Conservation (phyloP, 2,113 vertebrate genomes). For the Macaca mulatta region DNA sequence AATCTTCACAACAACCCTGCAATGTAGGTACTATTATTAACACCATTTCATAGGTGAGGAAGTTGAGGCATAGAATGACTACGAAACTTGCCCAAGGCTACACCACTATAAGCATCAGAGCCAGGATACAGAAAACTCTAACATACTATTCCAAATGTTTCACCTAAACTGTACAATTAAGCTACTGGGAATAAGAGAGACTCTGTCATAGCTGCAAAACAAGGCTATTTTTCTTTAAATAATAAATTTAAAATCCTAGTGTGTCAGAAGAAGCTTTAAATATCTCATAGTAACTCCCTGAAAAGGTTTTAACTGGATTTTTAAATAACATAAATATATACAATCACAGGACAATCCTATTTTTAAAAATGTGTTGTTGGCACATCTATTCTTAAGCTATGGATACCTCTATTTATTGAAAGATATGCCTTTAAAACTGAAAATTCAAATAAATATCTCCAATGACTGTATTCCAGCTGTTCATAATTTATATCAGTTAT, state of each 20-base stretch:
- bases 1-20: not conserved
- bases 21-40: not conserved
- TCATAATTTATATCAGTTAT: conserved; percentile 7
- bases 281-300: not conserved
- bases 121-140: not conserved
- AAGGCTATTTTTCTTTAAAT: conserved; percentile 17
- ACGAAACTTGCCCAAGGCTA: not conserved
- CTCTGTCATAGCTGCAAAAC: not conserved
- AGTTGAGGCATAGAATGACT: not conserved
- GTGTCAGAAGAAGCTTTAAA: not conserved
- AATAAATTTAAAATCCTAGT: conserved; percentile 39
- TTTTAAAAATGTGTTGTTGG: conserved; percentile 8
- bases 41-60: not conserved
- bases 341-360: not conserved
- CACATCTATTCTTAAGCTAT: conserved; percentile 16
- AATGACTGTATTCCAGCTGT: not conserved
- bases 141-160: not conserved
- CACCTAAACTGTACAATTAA: conserved; percentile 10
- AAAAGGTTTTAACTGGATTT: not conserved
- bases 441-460: conserved; percentile 22
- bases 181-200: not conserved
- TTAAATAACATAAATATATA: conserved; percentile 13
- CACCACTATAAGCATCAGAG: not conserved
- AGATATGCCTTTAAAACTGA: conserved; percentile 35
- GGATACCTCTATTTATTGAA: not conserved